Conservation (phyloP, 2,888 invertebrate genomes). For the Papilio protenor region DNA sequence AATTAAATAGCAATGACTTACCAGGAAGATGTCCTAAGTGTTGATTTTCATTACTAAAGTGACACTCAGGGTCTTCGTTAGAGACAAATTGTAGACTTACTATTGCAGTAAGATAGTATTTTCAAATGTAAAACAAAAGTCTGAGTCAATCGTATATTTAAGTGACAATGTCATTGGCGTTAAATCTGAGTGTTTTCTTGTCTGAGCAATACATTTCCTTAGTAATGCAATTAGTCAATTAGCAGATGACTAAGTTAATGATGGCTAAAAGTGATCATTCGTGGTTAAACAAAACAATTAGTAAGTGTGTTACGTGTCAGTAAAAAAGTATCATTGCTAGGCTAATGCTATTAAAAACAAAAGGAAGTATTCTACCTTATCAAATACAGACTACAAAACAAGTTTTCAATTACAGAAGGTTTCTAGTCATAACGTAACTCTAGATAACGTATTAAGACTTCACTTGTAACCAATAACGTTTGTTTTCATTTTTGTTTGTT, state of each 20-base stretch:
- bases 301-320: slow-evolving; percentile 2
- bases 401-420: background rate
- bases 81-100: no score
- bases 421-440: background rate
- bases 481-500: slow-evolving; percentile 10
- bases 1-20: background rate
- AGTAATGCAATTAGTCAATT: slow-evolving; percentile 5
- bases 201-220: slow-evolving; percentile 1
- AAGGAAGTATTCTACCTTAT: background rate
- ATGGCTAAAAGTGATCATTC: slow-evolving; percentile 1
- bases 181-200: background rate
- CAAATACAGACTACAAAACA: background rate
- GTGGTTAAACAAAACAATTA: background rate
- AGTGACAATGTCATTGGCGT: background rate
- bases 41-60: no score
- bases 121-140: background rate
- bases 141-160: background rate
- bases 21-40: no score
- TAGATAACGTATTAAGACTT: background rate
- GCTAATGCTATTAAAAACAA: background rate
- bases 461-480: background rate
- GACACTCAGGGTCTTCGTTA: no score
- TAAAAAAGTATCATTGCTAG: background rate
- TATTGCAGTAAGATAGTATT: background rate
- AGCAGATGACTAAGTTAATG: slow-evolving; percentile 9